Percentiles rank a stretch among this genome's conserved stretches.
phyloP scores from a whole-genome alignment of 1,140 invertebrate genomes.

The Drosophila ambigua region DNA sequence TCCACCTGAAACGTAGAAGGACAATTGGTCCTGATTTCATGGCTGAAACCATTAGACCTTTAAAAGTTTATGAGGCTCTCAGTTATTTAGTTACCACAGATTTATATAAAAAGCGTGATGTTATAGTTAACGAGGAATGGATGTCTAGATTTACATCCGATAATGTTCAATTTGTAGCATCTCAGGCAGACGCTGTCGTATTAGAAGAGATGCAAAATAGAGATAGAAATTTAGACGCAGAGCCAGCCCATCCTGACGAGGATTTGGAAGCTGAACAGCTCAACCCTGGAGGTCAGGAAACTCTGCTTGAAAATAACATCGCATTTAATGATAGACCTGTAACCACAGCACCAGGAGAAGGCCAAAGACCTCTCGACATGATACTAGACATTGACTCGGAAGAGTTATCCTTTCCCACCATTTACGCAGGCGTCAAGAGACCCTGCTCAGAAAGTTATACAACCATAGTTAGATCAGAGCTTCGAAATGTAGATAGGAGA shows the following conservation, averaged over 20 bases:
- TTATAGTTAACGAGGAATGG: not conserved
- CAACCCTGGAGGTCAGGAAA: constrained; percentile 1
- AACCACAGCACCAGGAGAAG: not conserved
- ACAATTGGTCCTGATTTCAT: not conserved
- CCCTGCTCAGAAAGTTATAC: not conserved
- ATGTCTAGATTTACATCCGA: not conserved
- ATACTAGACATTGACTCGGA: not conserved
- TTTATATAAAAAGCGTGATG: not conserved
- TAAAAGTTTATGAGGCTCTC: not conserved
- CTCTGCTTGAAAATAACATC: not conserved
- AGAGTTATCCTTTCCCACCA: not conserved
- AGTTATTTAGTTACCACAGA: not conserved
- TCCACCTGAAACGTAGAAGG: no score
- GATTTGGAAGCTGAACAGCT: not conserved
- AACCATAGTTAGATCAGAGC: not conserved
- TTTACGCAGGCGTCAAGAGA: not conserved
- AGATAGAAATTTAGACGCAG: not conserved
- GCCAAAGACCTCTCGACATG: not conserved
- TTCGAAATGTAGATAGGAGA: not conserved
- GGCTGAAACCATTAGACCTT: constrained; percentile 3
- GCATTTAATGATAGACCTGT: not conserved
- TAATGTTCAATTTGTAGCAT: not conserved
- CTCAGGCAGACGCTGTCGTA: not conserved
- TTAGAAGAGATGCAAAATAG: not conserved
- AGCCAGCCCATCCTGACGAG: not conserved